These are phyloP conservation scores for Tonatia bakeri DNA, from an alignment of 2,113 vertebrate species.

Conservation along the genomic window DNA sequence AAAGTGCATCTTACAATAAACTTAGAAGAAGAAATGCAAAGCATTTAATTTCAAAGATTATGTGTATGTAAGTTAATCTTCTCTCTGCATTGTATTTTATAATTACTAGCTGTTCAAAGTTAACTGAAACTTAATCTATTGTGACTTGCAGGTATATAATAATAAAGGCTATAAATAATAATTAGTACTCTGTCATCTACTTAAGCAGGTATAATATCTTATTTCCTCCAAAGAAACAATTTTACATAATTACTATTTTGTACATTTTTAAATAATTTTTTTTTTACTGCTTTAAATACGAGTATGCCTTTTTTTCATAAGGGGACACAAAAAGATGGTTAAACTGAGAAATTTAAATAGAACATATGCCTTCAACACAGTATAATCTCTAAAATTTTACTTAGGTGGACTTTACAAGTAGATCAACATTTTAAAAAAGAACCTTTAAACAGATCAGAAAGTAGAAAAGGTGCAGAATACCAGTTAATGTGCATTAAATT, in stretches of 20 bases:
- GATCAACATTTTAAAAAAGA: conserved; percentile 33
- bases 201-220: conserved; percentile 51
- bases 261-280: conserved; percentile 14
- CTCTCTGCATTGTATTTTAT: conserved; percentile 53
- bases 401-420: not conserved
- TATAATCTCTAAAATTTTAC: not conserved
- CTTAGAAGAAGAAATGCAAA: conserved; percentile 21
- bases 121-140: conserved; percentile 64
- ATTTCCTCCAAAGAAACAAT: conserved; percentile 53
- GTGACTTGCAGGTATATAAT: conserved; percentile 52
- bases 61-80: conserved; percentile 34
- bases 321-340: conserved; percentile 8
- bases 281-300: conserved; percentile 32
- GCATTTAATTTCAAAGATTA: conserved; percentile 54
- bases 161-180: conserved; percentile 68
- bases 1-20: not conserved
- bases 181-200: conserved; percentile 62
- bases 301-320: not conserved
- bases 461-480: conserved; percentile 48
- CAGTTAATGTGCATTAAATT: conserved; percentile 59
- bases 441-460: conserved; percentile 50
- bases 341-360: conserved; percentile 39
- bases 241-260: conserved; percentile 54
- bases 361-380: conserved; percentile 34
- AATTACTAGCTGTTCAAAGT: conserved; percentile 64